phyloP scores from a whole-genome alignment of 2,797 vertebrate genomes.

The Esox lucius region DNA sequence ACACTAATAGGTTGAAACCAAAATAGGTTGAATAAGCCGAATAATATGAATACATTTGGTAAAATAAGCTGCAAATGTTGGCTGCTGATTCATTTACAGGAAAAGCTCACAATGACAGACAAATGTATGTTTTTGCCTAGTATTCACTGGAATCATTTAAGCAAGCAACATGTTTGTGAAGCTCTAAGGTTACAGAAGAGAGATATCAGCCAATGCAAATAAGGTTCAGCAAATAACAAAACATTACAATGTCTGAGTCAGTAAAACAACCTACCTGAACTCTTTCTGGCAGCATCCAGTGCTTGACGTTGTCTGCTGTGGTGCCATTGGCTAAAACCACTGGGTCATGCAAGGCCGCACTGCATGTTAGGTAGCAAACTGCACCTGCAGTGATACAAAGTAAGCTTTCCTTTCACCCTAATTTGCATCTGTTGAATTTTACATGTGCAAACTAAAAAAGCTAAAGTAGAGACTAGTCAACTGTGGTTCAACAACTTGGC shows the following conservation, averaged over 20 bases:
- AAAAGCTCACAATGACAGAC: constrained; percentile 34
- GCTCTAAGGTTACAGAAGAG: constrained; percentile 47
- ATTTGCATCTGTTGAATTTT: constrained; percentile 61
- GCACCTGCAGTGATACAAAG: constrained; percentile 73
- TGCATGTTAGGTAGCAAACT: constrained; percentile 82
- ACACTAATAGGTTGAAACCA: too few species aligned
- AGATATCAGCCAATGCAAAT: background rate
- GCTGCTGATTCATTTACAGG: constrained; percentile 25
- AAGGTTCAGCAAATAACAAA: background rate
- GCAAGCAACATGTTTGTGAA: constrained; percentile 50
- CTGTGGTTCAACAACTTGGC: constrained; percentile 46
- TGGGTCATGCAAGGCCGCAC: constrained; percentile 82
- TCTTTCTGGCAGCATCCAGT: constrained; percentile 85
- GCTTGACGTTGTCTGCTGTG: constrained; percentile 81
- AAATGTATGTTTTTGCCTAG: constrained; percentile 62
- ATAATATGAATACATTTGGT: constrained; percentile 16
- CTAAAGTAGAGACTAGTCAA: constrained; percentile 41
- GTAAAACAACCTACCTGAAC: constrained; percentile 79
- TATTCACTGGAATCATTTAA: constrained; percentile 56
- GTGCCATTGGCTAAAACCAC: constrained; percentile 82
- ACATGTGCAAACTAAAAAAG: constrained; percentile 44
- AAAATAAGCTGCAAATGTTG: constrained; percentile 22
- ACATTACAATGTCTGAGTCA: background rate
- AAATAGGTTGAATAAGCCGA: background rate
- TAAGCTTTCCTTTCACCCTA: constrained; percentile 22